Conservation (phyloP, 2,113 vertebrate genomes). For the Gopherus flavomarginatus region DNA sequence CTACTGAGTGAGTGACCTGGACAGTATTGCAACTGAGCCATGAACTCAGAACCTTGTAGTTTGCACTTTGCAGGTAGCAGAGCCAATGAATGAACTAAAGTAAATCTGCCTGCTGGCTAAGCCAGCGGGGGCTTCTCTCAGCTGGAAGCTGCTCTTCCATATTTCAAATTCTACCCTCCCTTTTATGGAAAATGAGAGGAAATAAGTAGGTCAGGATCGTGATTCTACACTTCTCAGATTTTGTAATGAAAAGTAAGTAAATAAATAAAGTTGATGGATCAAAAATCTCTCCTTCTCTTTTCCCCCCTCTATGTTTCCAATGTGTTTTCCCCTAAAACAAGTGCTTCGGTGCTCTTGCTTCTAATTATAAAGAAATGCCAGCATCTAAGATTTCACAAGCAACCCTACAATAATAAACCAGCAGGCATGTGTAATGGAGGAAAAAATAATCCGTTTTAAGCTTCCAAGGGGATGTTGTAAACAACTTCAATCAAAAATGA, state of each 20-base stretch:
- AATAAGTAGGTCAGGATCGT: slow-evolving; percentile 44
- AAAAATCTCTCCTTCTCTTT: background rate
- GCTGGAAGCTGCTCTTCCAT: slow-evolving; percentile 13
- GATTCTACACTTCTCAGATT: background rate
- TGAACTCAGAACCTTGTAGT: background rate
- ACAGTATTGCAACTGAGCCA: background rate
- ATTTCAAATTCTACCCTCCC: slow-evolving; percentile 12
- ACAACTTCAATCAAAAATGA: background rate
- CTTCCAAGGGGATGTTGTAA: background rate
- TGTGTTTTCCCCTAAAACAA: background rate
- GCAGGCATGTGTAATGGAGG: background rate
- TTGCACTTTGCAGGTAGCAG: slow-evolving; percentile 14
- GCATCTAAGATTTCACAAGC: background rate
- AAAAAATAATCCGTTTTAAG: background rate
- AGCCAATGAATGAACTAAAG: background rate
- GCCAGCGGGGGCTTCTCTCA: slow-evolving; percentile 24
- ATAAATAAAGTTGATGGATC: background rate
- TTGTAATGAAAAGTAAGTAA: slow-evolving; percentile 17
- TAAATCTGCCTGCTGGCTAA: slow-evolving; percentile 35
- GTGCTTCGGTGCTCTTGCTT: background rate
- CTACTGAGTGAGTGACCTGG: background rate
- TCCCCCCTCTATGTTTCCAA: background rate
- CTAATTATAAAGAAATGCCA: background rate
- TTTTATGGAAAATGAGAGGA: background rate
- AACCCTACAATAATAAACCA: background rate